A percentile compares a stretch with the other conserved stretches of the same genome.
phyloP scores from a whole-genome alignment of 2,113 vertebrate species.

The Tautogolabrus adspersus region DNA sequence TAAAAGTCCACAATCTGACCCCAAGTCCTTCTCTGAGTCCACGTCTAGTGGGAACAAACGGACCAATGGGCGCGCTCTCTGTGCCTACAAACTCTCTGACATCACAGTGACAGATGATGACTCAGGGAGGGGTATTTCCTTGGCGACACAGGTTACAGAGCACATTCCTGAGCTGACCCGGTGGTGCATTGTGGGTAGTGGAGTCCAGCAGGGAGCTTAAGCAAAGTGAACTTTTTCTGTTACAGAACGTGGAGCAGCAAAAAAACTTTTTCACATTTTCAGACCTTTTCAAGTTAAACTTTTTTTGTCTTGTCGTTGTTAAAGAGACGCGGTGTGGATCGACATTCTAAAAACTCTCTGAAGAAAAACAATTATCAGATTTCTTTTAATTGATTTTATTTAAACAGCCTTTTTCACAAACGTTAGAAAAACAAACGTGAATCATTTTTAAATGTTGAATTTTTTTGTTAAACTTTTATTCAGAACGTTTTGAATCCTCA shows the following conservation, averaged over 20 bases:
- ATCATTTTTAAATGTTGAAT: too few species aligned
- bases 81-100: slow-evolving; percentile 32
- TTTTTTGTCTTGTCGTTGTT: background rate
- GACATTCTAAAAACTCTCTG: too few species aligned
- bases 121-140: background rate
- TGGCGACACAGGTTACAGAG: slow-evolving; percentile 54
- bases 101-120: slow-evolving; percentile 3
- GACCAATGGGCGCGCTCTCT: slow-evolving; percentile 13
- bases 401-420: too few species aligned
- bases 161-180: slow-evolving; percentile 60
- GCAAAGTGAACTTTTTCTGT: slow-evolving; percentile 14
- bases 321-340: too few species aligned
- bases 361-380: background rate
- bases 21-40: too few species aligned
- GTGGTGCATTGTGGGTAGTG: slow-evolving; percentile 49
- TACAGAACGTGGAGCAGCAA: background rate
- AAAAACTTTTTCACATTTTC: background rate
- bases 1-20: background rate
- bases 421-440: too few species aligned
- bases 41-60: background rate
- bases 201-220: slow-evolving; percentile 5
- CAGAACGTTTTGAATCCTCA: too few species aligned
- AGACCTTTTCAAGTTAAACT: background rate
- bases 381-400: too few species aligned
- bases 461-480: too few species aligned